Percentiles rank a stretch among this genome's conserved stretches.
Conservation (phyloP, 2,113 vertebrate genomes). For the Lasiurus cinereus region DNA sequence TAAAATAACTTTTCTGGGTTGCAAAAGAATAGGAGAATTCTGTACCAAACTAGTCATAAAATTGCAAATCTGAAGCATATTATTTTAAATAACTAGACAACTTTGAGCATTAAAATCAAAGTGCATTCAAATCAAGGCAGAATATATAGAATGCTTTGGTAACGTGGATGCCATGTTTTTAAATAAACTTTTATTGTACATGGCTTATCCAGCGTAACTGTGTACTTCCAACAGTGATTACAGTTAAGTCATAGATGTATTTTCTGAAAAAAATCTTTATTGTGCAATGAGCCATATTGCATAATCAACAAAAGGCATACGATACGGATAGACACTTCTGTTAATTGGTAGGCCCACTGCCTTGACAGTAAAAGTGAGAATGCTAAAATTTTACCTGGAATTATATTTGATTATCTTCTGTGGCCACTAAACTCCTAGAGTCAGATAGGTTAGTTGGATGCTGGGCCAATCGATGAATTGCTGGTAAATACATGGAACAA, state of each 20-base stretch:
- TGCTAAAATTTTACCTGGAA: background rate
- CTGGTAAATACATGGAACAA: background rate
- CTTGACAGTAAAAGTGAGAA: background rate
- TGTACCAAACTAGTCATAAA: background rate
- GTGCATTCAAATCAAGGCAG: background rate
- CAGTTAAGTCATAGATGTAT: background rate
- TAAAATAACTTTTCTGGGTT: background rate
- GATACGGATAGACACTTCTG: background rate
- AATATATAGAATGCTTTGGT: background rate
- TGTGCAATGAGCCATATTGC: background rate
- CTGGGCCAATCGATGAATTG: background rate
- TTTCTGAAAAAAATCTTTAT: background rate
- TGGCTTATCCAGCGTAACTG: background rate
- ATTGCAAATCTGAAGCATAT: background rate
- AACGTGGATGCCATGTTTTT: background rate
- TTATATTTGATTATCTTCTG: background rate
- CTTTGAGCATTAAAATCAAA: background rate
- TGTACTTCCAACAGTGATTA: background rate
- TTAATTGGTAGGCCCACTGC: background rate
- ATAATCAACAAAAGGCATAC: constrained; percentile 39
- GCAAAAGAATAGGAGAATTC: background rate
- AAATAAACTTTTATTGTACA: constrained; percentile 7
- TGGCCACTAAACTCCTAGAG: background rate
- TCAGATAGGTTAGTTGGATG: background rate
- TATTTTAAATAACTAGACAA: background rate